These are phyloP conservation scores for Neostethus bicornis DNA, from an alignment of 2,797 vertebrate genomes.

Conservation along the genomic window DNA sequence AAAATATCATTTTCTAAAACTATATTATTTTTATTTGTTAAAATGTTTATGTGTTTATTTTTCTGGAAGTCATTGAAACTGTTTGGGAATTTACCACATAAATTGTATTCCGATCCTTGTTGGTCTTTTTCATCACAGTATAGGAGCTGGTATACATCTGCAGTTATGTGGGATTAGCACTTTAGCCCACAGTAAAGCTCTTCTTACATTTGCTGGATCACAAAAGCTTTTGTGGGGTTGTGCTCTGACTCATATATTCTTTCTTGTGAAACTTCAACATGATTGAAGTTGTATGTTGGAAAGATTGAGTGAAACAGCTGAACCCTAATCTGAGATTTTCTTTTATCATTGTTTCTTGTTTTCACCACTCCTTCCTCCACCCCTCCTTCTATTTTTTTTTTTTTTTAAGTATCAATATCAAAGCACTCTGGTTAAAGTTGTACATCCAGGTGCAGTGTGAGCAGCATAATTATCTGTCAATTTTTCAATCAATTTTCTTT, in stretches of 20 bases:
- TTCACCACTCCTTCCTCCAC: too few relatives aligned
- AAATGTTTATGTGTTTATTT: too few relatives aligned
- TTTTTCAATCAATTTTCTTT: neutral
- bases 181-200: neutral
- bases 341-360: neutral
- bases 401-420: neutral
- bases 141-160: neutral
- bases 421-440: neutral
- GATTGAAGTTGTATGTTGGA: neutral
- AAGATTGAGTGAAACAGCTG: neutral
- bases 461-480: neutral
- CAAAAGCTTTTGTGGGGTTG: neutral
- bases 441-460: neutral
- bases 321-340: neutral
- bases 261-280: neutral
- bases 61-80: neutral
- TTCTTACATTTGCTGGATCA: neutral
- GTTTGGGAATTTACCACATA: neutral
- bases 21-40: too few relatives aligned
- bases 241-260: conserved; percentile 3
- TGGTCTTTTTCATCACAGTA: neutral
- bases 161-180: conserved; percentile 6
- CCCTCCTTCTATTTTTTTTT: neutral
- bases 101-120: conserved; percentile 5
- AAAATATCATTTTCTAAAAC: too few relatives aligned